A percentile compares a stretch with the other conserved stretches of the same genome.
phyloP scores from a whole-genome alignment of 2,888 invertebrate genomes.

The Aquatica leii region DNA sequence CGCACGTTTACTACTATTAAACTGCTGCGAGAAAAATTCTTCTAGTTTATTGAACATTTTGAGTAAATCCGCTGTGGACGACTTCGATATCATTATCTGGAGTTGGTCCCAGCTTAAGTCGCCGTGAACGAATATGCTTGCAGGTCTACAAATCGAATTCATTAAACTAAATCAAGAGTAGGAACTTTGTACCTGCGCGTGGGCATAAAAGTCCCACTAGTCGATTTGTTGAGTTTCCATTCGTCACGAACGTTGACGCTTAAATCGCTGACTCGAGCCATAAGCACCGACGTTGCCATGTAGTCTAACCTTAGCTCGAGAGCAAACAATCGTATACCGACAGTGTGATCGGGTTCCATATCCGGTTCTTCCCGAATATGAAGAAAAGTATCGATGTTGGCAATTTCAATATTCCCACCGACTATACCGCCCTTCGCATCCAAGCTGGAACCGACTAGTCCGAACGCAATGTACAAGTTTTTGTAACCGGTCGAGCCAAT shows the following conservation, averaged over 20 bases:
- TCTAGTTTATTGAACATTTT: constrained; percentile 97
- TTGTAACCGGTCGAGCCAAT: constrained; percentile 95
- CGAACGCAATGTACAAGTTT: constrained; percentile 89
- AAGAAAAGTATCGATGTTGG: constrained; percentile 86
- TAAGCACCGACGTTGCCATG: constrained; percentile 96
- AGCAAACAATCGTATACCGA: constrained; percentile 82
- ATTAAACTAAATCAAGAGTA: too few species aligned
- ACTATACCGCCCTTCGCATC: constrained; percentile 98
- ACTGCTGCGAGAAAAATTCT: constrained; percentile 98
- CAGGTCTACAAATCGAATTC: too few species aligned
- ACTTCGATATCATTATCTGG: constrained; percentile 96
- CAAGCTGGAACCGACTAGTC: constrained; percentile 87
- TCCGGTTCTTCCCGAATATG: constrained; percentile 91
- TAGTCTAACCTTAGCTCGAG: constrained; percentile 93
- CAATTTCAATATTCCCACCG: constrained; percentile 92
- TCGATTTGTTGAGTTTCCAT: constrained; percentile 75
- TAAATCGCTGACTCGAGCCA: constrained; percentile 87
- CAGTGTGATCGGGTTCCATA: constrained; percentile 87
- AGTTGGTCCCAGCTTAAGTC: constrained; percentile 95
- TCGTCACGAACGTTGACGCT: constrained; percentile 85
- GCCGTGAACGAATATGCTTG: constrained; percentile 91
- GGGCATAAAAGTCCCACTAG: constrained; percentile 66
- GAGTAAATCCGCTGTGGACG: constrained; percentile 94
- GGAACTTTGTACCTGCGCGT: too few species aligned
- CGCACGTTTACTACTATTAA: constrained; percentile 93